phyloP scores from a whole-genome alignment of 2,888 invertebrate genomes.

The Chelonus formosanus region DNA sequence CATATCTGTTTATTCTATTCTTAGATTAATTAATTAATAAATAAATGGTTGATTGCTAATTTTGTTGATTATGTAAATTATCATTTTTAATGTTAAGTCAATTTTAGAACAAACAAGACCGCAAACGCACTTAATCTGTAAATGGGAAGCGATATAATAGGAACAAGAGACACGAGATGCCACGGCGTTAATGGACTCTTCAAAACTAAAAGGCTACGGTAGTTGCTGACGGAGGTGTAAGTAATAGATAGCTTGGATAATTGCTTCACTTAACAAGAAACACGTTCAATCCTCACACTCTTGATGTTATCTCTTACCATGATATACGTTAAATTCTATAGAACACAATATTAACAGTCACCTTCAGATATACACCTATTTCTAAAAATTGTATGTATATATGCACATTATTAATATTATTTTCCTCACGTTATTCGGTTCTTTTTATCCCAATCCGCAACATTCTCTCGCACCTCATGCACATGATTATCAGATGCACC shows the following conservation, averaged over 20 bases:
- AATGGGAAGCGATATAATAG: constrained; percentile 8
- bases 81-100: no score
- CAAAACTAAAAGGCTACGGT: constrained; percentile 61
- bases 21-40: neutral
- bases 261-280: constrained; percentile 65
- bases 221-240: constrained; percentile 61
- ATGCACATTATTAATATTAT: neutral
- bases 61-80: no score
- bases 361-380: constrained; percentile 17
- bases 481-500: constrained; percentile 3
- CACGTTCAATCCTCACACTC: constrained; percentile 48
- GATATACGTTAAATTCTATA: constrained; percentile 18
- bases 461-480: neutral
- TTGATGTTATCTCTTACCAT: constrained; percentile 9
- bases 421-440: neutral
- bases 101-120: neutral
- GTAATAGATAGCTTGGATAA: constrained; percentile 63
- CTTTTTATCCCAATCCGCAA: neutral
- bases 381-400: constrained; percentile 6
- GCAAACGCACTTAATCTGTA: neutral
- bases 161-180: constrained; percentile 23
- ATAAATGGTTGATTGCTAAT: no score
- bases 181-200: constrained; percentile 50
- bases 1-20: neutral
- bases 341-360: constrained; percentile 15